Conservation (phyloP, 2,888 invertebrate genomes). For the Heliconius charithonia region DNA sequence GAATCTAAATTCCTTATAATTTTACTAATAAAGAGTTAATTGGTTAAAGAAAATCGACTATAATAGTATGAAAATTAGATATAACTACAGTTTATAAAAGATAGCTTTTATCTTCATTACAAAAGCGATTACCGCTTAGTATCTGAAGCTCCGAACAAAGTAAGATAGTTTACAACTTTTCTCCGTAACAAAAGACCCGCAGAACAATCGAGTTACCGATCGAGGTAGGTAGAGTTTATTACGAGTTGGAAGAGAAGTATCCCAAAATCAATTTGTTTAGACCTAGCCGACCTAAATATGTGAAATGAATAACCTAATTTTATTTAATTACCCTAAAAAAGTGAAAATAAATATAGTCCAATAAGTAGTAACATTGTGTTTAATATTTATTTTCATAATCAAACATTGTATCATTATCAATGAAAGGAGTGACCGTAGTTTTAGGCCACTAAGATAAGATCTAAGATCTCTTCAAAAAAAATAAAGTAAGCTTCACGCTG, state of each 20-base stretch:
- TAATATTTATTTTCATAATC: neutral
- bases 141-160: neutral
- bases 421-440: too few species aligned
- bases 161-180: neutral
- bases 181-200: neutral
- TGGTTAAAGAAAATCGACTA: neutral
- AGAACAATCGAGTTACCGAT: conserved; percentile 7
- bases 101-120: neutral
- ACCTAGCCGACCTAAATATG: neutral
- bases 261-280: neutral
- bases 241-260: neutral
- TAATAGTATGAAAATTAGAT: neutral
- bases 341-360: too few species aligned
- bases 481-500: too few species aligned
- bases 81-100: neutral
- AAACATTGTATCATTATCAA: too few species aligned
- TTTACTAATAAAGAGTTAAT: neutral
- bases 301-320: neutral
- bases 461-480: too few species aligned
- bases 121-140: neutral
- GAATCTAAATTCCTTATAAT: too few species aligned
- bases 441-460: too few species aligned
- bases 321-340: too few species aligned
- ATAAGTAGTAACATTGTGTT: too few species aligned
- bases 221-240: too few species aligned